Base-by-base conservation (phyloP, 92 coral and sea anemone genomes). In the Plumapathes pennacea region DNA sequence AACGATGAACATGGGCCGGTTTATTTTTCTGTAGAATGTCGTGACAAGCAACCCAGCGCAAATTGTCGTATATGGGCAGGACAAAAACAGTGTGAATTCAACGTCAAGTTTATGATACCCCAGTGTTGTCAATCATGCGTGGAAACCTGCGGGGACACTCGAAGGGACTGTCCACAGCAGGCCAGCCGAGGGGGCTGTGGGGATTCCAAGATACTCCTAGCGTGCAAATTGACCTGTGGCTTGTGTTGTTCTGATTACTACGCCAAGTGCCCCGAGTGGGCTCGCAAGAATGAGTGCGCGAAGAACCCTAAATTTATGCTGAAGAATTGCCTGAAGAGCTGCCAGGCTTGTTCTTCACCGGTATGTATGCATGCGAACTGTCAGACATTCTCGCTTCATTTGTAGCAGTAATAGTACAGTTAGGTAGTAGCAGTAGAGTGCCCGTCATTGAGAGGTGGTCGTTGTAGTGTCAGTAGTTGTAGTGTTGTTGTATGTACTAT, bases 241-340 rank as follows among this genome's bases (percentile, higher is more conserved):
- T 20, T 60, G 67, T 60, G 67, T 24, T 60, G 67, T 36, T 28
- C n/a, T 9, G 57, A 60, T 39, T 43, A 24, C 54, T 14, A 33
- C 32, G 13, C 23, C 18, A 60, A 22, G 53, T 60, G 50, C 20
- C 0, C 14, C 13, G 24, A 10, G 45, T 37, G 0, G 33, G 57
- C 57, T 7, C 33, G 10, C 7, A 9, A 17, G 57, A 25, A 25
- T 9, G 5, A 25, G 57, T 54, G 61, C 46, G 46, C 49, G 11
- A 32, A 8, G 9, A 34, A 34, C 9, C 40, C 40, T 8, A 8
- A n/a, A 8, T 34, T 34, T 11, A 25, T 32, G 29, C 21, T 4
- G n/a, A 3, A 26, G 10, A 26, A 54, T 4, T 54, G 61, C 22
- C 17, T 54, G 47, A 54, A 54, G 10, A 54, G 61, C 46, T 54